Evolutionary conservation across 2,888 invertebrate species (phyloP).

Genomic region (Coremacera marginata): DNA sequence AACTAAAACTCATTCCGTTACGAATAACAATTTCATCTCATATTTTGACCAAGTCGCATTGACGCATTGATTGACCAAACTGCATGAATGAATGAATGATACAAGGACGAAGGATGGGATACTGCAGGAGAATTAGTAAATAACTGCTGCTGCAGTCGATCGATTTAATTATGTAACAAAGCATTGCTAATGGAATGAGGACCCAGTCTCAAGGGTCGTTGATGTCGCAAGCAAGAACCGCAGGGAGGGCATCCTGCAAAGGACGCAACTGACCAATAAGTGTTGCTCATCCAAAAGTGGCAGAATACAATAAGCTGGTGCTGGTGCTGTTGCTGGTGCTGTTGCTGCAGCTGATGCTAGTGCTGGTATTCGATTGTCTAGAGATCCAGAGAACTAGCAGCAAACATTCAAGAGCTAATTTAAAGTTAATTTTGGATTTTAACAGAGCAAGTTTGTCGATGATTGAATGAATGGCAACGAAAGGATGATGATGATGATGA

Average conservation of each 20-base stretch:
- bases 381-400: not conserved
- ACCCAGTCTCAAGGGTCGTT: not conserved
- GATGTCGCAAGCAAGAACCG: not conserved
- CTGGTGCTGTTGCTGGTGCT: not conserved
- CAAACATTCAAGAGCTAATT: conserved; percentile 12
- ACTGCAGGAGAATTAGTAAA: not conserved
- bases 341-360: not conserved
- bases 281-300: not conserved
- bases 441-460: conserved; percentile 8
- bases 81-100: not conserved
- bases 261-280: not conserved
- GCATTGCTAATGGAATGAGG: conserved; percentile 20
- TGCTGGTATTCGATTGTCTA: not conserved
- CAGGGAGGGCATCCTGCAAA: not conserved
- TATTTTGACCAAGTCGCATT: not conserved
- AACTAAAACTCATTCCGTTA: not conserved
- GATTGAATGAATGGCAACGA: not conserved
- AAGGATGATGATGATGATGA: too few species aligned
- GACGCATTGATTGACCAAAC: not conserved
- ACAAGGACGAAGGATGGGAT: not conserved
- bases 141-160: conserved; percentile 13
- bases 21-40: not conserved
- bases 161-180: conserved; percentile 33
- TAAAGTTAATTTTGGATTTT: conserved; percentile 22
- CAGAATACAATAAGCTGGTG: not conserved